Percentiles rank a stretch among this genome's conserved stretches.
These are phyloP conservation scores for Pangasius larnaudii DNA, from an alignment of 2,797 vertebrate genomes.

Conservation along the genomic window DNA sequence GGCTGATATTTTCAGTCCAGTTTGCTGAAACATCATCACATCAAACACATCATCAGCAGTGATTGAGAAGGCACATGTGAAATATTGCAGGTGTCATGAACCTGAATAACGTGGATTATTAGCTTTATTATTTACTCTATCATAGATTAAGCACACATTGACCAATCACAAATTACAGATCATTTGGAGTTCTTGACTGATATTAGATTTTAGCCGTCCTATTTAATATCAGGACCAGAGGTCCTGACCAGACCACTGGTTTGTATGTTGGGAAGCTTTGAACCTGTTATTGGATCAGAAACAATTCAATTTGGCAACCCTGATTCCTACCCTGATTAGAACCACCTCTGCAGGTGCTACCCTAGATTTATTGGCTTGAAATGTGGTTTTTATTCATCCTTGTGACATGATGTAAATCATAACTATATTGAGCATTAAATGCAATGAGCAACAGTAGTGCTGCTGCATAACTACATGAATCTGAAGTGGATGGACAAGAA, in stretches of 20 bases:
- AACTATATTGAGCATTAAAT: neutral
- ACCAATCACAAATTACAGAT: neutral
- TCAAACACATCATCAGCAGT: neutral
- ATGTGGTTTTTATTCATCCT: neutral
- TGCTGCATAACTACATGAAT: neutral
- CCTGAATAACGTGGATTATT: neutral
- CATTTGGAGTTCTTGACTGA: neutral
- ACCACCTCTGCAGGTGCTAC: neutral
- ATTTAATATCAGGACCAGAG: neutral
- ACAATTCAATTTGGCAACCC: neutral
- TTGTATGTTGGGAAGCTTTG: neutral
- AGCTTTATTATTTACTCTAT: conserved; percentile 7
- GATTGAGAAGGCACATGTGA: neutral
- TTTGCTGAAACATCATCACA: neutral
- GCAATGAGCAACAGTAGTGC: neutral
- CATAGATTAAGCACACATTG: neutral
- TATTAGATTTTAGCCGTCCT: neutral
- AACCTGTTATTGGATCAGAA: neutral
- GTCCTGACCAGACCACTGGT: neutral
- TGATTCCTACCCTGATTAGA: neutral
- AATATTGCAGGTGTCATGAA: neutral
- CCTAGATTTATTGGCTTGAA: neutral
- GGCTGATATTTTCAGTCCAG: neutral
- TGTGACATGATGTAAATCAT: neutral
- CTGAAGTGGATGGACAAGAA: neutral